phyloP scores from a whole-genome alignment of 30 jellyfish, hydroid and myxozoan genomes.

The Chrysaora quinquecirrha region DNA sequence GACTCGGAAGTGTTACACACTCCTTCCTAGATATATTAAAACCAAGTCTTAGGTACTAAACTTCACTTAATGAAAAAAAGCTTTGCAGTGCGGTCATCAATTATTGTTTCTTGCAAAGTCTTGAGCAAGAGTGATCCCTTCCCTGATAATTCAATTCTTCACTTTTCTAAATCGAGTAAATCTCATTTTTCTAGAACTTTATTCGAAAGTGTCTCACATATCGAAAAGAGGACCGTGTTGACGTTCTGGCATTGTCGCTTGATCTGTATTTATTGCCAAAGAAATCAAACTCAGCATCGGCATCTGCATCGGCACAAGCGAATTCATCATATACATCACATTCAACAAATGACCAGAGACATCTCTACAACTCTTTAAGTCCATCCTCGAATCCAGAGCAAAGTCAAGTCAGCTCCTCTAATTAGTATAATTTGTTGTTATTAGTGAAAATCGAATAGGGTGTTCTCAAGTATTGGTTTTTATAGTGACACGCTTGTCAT shows the following conservation, averaged over 20 bases:
- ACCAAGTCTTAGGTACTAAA: too few species aligned
- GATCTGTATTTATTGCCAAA: conserved; percentile 89
- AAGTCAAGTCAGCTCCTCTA: conserved; percentile 57
- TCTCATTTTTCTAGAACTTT: conserved; percentile 70
- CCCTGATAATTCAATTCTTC: not conserved
- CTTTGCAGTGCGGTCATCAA: too few species aligned
- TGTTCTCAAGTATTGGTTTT: not conserved
- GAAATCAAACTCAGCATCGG: conserved; percentile 71
- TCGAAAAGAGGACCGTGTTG: conserved; percentile 96
- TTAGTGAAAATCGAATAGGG: not conserved
- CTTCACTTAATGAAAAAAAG: too few species aligned
- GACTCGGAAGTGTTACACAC: too few species aligned
- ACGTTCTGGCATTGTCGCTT: conserved; percentile 85
- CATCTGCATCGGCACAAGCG: conserved; percentile 19
- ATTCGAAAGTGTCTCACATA: conserved; percentile 97
- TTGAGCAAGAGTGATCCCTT: not conserved
- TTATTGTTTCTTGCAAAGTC: too few species aligned
- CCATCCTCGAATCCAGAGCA: conserved; percentile 21
- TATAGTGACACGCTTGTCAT: not conserved
- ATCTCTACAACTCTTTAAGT: conserved; percentile 15
- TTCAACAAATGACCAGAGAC: not conserved
- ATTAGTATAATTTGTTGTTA: not conserved
- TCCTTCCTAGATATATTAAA: too few species aligned
- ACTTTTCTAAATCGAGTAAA: too few species aligned
- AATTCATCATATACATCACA: not conserved